phyloP scores from a whole-genome alignment of 2,888 invertebrate species.

The Diachrysia chrysitis region DNA sequence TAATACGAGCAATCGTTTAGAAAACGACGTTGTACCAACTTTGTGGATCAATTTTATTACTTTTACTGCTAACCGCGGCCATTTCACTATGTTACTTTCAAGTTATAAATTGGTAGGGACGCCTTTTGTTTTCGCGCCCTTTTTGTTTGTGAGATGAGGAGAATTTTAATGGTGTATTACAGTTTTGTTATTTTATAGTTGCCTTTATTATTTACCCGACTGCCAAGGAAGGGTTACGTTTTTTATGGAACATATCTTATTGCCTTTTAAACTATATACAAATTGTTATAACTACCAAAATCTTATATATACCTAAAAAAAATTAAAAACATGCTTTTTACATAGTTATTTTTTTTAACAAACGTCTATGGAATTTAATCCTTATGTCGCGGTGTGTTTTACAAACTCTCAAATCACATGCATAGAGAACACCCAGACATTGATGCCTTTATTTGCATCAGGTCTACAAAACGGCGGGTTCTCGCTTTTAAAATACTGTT shows the following conservation, averaged over 20 bases:
- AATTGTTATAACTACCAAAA: too few relatives aligned
- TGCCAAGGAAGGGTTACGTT: too few relatives aligned
- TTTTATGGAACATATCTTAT: background rate
- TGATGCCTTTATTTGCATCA: too few relatives aligned
- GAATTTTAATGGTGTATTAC: background rate
- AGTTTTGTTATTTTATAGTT: background rate
- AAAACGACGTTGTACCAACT: constrained; percentile 44
- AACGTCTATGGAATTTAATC: too few relatives aligned
- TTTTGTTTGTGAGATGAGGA: constrained; percentile 2
- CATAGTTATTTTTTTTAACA: too few relatives aligned
- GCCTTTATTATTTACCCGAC: background rate
- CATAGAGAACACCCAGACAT: too few relatives aligned
- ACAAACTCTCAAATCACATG: too few relatives aligned
- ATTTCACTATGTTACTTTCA: constrained; percentile 25
- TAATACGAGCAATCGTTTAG: constrained; percentile 49
- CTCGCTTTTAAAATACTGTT: too few relatives aligned
- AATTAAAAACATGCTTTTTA: too few relatives aligned
- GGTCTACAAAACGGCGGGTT: too few relatives aligned
- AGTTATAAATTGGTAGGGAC: constrained; percentile 32
- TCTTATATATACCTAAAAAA: too few relatives aligned
- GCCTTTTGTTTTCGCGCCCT: constrained; percentile 17
- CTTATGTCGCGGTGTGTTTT: too few relatives aligned
- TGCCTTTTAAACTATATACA: background rate
- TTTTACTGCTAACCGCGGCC: constrained; percentile 34
- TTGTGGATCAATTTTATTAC: constrained; percentile 49